Evolutionary conservation across 2,888 invertebrate genomes (phyloP), one percentile per base, ranked within the genome.

Genomic region (Leistus spinibarbis): DNA sequence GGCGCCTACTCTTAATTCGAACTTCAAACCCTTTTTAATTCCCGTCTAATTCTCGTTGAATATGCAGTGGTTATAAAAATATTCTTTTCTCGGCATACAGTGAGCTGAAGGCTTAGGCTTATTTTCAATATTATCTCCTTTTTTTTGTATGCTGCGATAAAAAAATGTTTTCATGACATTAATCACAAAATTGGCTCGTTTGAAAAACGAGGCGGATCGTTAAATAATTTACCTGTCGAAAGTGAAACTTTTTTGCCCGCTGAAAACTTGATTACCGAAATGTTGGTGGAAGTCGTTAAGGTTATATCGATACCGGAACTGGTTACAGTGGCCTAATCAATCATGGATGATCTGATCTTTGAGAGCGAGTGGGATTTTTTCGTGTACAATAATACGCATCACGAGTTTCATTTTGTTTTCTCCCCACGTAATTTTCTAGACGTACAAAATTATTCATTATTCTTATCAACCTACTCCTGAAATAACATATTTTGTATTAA

Each of bases 201-300:
- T 40, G 40, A 40, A 40, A 40, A 40, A 40, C 40, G 40, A 40
- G 10, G 40, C 13, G 13, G 1, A 40, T 40, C 40, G 40, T 40
- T 60, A 60, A 60, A 60, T 60, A 20, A 60, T 60, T 60, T 22
- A 60, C 60, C 17, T 60, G 60, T 60, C 60, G 60, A 60, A 54
- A 2, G 54, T 54, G 13, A 2, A 60, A 60, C 60, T 60, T 60
- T 60, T 60, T 60, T 60, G 3, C 16, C 17, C 60, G 60, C 60
- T 60, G 13, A 9, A 64, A 64, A 64, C 10, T 64, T 64, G 64
- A 64, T 64, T 64, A 64, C 64, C n/a, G 64, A 64, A 22, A 64
- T 64, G 64, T 64, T 64, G 27, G 64, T n/a, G 23, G 10, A 64
- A 23, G 64, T 64, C 64, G 64, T 64, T 64, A 64, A n/a, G 27